Base-by-base conservation (phyloP, 2,888 invertebrate genomes). In the Mesochorus sp. region DNA sequence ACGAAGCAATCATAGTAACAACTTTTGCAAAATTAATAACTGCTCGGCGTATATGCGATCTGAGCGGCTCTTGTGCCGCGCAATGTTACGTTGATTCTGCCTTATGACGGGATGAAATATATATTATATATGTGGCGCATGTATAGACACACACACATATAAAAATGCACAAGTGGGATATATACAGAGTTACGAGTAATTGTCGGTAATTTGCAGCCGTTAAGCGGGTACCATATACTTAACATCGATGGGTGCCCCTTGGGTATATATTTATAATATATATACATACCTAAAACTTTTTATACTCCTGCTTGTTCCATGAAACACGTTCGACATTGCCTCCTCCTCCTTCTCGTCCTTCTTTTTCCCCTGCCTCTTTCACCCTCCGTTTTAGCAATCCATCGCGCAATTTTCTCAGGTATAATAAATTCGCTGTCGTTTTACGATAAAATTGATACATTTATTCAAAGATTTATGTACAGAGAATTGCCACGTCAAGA, bases 161-260 rank as follows among this genome's bases (percentile, higher is more conserved):
- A n/a, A 31, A 67, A n/a, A n/a, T n/a, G n/a, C n/a, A n/a, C n/a
- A n/a, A 70, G 70, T 26, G 8, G 49, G 47, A 49, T 59, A 66
- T 67, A 51, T 49, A 71, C 55, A 53, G 44, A 62, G 73, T 67
- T 68, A 73, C 67, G 77, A 81, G 83, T 86, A 86, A 84, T 84
- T 83, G 84, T 85, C 84, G 85, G 84, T 85, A 87, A 87, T 88
- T 88, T 83, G 87, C 85, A 84, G 87, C 84, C 88, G 86, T 87
- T 88, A 87, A 87, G 80, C 82, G 73, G 76, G 82, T 84, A 86
- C 85, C 85, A 83, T 87, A 85, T 86, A 85, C 81, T 85, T 85
- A 81, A 74, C 82, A 76, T 80, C 80, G 68, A 74, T 76, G 72
- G 39, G 59, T 67, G 64, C 66, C 62, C 51, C 37, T 31, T 47